Evolutionary conservation across 2,797 vertebrate species (phyloP), one percentile per base, ranked within the genome.

Genomic region (Centropyge bicolor): DNA sequence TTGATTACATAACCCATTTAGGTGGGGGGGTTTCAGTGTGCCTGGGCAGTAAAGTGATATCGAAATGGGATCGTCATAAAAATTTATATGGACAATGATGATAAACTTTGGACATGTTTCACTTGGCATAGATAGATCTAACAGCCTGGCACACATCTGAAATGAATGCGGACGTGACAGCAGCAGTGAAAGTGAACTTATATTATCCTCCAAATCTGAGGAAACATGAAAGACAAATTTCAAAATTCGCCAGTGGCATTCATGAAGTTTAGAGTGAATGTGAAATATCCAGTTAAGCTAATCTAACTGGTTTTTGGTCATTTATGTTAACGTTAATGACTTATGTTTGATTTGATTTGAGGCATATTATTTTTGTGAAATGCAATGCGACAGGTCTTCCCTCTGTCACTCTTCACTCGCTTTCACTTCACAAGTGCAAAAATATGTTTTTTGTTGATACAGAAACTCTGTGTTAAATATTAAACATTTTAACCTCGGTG

Each of bases 1-100:
- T 35, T 78, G 46, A 76, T 88, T 82, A 51, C 61, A 61, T 81
- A 83, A 90, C 38, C 36, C 27, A 17, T 51, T 82, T 55, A 75
- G 51, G 61, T 48, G 40, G 73, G 19, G 55, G 12, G 56, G 55
- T 20, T 20, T 72, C 68, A 31, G 27, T 31, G 27, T 31, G 27
- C 27, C 27, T 31, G 2, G 27, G 27, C 27, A 31, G 4, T 31
- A 31, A 31, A 31, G 27, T 31, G 27, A 2, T 31, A 2, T 31
- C 27, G 2, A 31, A 2, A 31, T 31, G 27, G 27, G 27, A 31
- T 31, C 2, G 27, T 31, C 27, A 31, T 31, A 31, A 31, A 31
- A 31, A 31, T 31, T 31, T 31, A 31, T 31, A 31, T 31, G 27
- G 27, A 31, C 27, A 31, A 31, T 31, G 27, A 31, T 31, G 27